Base-by-base conservation (phyloP, 1,140 invertebrate genomes). In the Chrysoperla carnea region DNA sequence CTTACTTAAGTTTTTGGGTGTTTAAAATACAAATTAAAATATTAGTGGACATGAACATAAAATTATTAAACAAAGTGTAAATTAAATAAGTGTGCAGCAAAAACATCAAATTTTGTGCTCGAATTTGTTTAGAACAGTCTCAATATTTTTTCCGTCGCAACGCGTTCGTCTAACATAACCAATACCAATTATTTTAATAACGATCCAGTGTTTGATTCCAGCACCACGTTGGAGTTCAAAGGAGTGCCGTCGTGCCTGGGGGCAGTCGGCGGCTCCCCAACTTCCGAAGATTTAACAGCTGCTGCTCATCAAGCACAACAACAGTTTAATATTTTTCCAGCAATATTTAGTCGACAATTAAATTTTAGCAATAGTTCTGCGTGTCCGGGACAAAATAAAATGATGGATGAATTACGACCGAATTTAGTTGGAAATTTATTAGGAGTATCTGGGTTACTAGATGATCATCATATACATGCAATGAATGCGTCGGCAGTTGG, bases 261-360 rank as follows among this genome's bases (percentile, higher is more conserved):
- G 58, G 58, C 57, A 38, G 40, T 60, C 50, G 59, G 57, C 50
- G 49, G 50, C 39, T 58, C 59, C 50, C 53, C 57, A 44, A 43
- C 50, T 39, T 62, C 63, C 62, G 49, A 46, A 48, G 50, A 52
- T 38, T 47, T 50, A 11, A 44, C 49, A 5, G 36, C 44, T 11
- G 41, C 47, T 1, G 36, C 48, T 6, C 57, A 61, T 68, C 43
- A 33, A 33, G 64, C 76, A 46, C 76, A 77, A 58, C 81, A 85
- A 54, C 84, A 86, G 65, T 86, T 86, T 69, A 87, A 87, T 65
- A 87, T 87, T 50, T 86, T 87, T 60, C 84, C 84, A 46, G 84
- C 84, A 39, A 85, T 86, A 54, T 87, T 87, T 60, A 85, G 81
- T 63, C 68, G 83, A 33, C 84, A 87, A 62, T 67, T 87, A 40